Conservation (phyloP, 2,888 invertebrate genomes). For the Tinea semifulvella region DNA sequence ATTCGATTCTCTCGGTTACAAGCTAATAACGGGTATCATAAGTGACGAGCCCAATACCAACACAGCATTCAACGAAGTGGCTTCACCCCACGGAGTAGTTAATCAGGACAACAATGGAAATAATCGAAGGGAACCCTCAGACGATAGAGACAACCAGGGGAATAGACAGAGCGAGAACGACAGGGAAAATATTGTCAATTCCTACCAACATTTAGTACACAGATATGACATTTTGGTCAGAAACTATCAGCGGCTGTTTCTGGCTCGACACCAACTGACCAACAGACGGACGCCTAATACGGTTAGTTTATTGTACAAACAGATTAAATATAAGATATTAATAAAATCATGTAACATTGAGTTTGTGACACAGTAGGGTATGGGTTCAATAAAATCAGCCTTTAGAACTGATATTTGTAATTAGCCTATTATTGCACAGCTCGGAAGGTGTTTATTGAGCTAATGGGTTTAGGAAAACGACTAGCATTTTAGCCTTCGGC, state of each 20-base stretch:
- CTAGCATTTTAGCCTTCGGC: too few species aligned
- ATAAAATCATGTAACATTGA: too few species aligned
- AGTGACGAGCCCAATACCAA: neutral
- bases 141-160: constrained; percentile 18
- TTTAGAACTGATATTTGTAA: too few species aligned
- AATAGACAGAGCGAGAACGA: constrained; percentile 28
- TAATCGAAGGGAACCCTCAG: constrained; percentile 28
- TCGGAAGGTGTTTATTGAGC: too few species aligned
- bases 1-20: constrained; percentile 83
- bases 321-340: too few species aligned
- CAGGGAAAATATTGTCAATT: constrained; percentile 52
- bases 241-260: constrained; percentile 57
- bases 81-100: constrained; percentile 16
- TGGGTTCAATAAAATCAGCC: too few species aligned
- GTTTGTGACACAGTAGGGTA: too few species aligned
- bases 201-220: constrained; percentile 58
- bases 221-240: constrained; percentile 60
- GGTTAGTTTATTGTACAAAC: constrained; percentile 30
- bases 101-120: constrained; percentile 27
- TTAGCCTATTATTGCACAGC: too few species aligned
- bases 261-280: constrained; percentile 52
- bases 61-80: constrained; percentile 12
- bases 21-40: constrained; percentile 85
- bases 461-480: too few species aligned
- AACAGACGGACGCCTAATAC: constrained; percentile 48